These are phyloP conservation scores for Cebus imitator DNA, from an alignment of 2,113 vertebrate species.

Conservation along the genomic window DNA sequence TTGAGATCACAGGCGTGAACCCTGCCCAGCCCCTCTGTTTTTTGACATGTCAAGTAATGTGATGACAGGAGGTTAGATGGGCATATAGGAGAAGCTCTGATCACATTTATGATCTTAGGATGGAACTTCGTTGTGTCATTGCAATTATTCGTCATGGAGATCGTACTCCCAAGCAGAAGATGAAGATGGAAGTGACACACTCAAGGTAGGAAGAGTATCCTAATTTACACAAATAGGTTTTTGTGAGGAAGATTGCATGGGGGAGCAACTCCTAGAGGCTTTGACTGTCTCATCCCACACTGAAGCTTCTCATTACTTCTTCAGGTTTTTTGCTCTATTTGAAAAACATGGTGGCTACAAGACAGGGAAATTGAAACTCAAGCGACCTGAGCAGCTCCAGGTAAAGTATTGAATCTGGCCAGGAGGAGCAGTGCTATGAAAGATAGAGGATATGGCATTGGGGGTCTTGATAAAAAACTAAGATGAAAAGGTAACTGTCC, in stretches of 20 bases:
- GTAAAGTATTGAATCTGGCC: conserved; percentile 78
- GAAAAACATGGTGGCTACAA: conserved; percentile 98
- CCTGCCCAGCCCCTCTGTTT: background rate
- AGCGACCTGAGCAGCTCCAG: conserved; percentile 98
- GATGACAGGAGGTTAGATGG: background rate
- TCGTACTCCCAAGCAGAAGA: conserved; percentile 98
- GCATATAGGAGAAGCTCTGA: background rate
- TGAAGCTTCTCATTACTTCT: conserved; percentile 56
- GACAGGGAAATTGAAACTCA: conserved; percentile 97
- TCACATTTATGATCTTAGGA: conserved; percentile 85
- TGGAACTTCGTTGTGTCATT: conserved; percentile 98
- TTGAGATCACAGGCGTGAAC: no score
- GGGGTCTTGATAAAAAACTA: background rate
- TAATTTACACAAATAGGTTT: background rate
- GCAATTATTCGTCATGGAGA: conserved; percentile 98
- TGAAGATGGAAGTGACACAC: conserved; percentile 99
- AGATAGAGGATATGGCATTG: background rate
- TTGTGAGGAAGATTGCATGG: background rate
- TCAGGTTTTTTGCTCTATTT: conserved; percentile 97
- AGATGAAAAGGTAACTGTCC: background rate
- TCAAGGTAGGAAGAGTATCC: conserved; percentile 85
- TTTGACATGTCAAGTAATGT: background rate
- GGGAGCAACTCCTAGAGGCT: background rate
- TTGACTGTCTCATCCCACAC: background rate
- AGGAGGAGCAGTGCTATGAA: background rate